These are phyloP conservation scores for Triops longicaudatus DNA, from an alignment of 1,140 invertebrate species.

Conservation along the genomic window DNA sequence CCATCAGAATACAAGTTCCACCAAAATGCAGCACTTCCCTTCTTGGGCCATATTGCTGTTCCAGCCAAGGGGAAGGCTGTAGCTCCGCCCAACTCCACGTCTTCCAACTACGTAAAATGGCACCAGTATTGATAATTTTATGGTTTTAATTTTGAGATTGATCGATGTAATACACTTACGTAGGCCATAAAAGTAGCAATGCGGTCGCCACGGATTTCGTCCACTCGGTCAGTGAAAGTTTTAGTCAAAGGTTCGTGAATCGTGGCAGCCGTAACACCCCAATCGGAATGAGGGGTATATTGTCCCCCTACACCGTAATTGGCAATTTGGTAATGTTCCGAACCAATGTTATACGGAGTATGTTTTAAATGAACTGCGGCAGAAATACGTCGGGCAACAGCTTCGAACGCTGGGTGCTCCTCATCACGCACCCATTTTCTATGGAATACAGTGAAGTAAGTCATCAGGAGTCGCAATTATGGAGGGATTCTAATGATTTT, in stretches of 20 bases:
- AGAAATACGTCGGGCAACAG: slow-evolving; percentile 22
- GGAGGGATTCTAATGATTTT: neutral
- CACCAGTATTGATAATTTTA: slow-evolving; percentile 25
- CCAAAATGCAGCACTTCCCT: slow-evolving; percentile 45
- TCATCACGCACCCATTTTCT: slow-evolving; percentile 29
- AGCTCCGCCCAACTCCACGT: slow-evolving; percentile 42
- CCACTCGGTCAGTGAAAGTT: slow-evolving; percentile 31
- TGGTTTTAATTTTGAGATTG: neutral
- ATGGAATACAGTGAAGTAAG: neutral
- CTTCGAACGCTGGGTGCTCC: slow-evolving; percentile 20
- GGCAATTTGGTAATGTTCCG: slow-evolving; percentile 36
- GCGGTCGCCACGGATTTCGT: slow-evolving; percentile 44
- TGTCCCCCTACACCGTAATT: slow-evolving; percentile 59
- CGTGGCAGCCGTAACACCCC: slow-evolving; percentile 33
- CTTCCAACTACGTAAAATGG: slow-evolving; percentile 35
- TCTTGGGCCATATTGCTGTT: slow-evolving; percentile 38
- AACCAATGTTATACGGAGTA: slow-evolving; percentile 20
- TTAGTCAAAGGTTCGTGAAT: neutral
- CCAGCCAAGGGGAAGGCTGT: slow-evolving; percentile 43
- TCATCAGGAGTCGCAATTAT: neutral
- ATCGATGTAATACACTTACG: slow-evolving; percentile 39
- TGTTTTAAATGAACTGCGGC: slow-evolving; percentile 24
- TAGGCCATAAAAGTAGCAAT: slow-evolving; percentile 51
- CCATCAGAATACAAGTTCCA: slow-evolving; percentile 44
- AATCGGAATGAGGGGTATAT: slow-evolving; percentile 57